Evolutionary conservation across 2,113 vertebrate genomes (phyloP), one percentile per base, ranked within the genome.

Genomic region (Macaca mulatta): DNA sequence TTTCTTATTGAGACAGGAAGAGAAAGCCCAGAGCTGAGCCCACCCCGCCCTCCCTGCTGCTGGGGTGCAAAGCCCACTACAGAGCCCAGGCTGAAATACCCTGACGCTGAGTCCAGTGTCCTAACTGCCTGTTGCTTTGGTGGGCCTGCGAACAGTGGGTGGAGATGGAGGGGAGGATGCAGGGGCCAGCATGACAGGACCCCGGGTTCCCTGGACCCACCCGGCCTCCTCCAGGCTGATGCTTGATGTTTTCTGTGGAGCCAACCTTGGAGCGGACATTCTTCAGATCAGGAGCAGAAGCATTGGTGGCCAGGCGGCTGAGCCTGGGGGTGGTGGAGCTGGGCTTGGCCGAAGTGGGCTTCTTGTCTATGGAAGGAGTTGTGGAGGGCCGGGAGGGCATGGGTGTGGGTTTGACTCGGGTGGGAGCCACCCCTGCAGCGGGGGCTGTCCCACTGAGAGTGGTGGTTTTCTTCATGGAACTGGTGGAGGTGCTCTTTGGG

Each of bases 181-280:
- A 83, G 20, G 80, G 23, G 1, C 22, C 4, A 1, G 3, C 3
- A 10, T 59, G 75, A 13, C 1, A 0, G 32, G 8, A 18, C 8
- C 30, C 11, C 0, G 30, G 38, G 4, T 48, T 25, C 38, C 32
- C 35, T 8, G 5, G 2, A 74, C 99, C 97, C 94, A 99, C 99
- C 99, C 99, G 99, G n/a, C 99, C 99, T 89, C 99, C 99, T 0
- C 99, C 99, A 0, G 99, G 99, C 98, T 99, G 99, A 92, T 99
- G 98, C 74, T 99, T 99, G 74, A 99, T 99, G 89, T 99, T 99
- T 90, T 99, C 99, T 0, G 99, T 99, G 16, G 99, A 99, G 81
- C 99, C 99, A 0, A 99, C 98, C 97, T 99, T 99, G 64, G 99
- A 99, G n/a, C 99, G 99, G 1, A 98, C 96, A 0, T 99, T 99